Percentiles rank a stretch among this genome's conserved stretches.
phyloP scores from a whole-genome alignment of 2,113 vertebrate species.

The Oryzias javanicus region DNA sequence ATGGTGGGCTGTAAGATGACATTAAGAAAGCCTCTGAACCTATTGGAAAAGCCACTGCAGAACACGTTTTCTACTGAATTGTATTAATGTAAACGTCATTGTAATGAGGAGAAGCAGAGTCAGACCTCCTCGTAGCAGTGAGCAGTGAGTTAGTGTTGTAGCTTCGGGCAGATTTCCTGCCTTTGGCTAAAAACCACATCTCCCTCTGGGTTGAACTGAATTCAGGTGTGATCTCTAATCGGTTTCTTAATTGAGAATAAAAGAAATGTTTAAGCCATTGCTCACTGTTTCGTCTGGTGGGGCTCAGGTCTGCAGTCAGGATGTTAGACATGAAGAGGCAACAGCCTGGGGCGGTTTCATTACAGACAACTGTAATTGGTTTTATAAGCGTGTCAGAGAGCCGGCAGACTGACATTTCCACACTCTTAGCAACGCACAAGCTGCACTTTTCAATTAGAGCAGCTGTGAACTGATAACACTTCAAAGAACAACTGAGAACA shows the following conservation, averaged over 20 bases:
- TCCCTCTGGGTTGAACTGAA: too few relatives aligned
- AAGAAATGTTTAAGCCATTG: neutral
- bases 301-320: neutral
- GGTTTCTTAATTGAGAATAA: neutral
- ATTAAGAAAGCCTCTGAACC: too few relatives aligned
- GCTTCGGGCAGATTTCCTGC: too few relatives aligned
- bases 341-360: constrained; percentile 38
- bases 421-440: constrained; percentile 19
- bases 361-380: constrained; percentile 32
- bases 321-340: constrained; percentile 27
- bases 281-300: neutral
- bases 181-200: too few relatives aligned
- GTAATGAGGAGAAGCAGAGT: too few relatives aligned
- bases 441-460: constrained; percentile 44
- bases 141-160: too few relatives aligned
- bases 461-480: constrained; percentile 30
- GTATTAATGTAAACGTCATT: too few relatives aligned
- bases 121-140: too few relatives aligned
- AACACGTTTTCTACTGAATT: too few relatives aligned
- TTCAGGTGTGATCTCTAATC: too few relatives aligned
- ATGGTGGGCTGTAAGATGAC: too few relatives aligned
- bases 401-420: constrained; percentile 13
- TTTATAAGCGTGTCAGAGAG: constrained; percentile 35
- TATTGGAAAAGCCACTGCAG: too few relatives aligned
- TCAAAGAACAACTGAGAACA: neutral